A percentile compares a stretch with the other conserved stretches of the same genome.
phyloP scores from a whole-genome alignment of 1,140 invertebrate genomes.

The Lordiphosa clarofinis region DNA sequence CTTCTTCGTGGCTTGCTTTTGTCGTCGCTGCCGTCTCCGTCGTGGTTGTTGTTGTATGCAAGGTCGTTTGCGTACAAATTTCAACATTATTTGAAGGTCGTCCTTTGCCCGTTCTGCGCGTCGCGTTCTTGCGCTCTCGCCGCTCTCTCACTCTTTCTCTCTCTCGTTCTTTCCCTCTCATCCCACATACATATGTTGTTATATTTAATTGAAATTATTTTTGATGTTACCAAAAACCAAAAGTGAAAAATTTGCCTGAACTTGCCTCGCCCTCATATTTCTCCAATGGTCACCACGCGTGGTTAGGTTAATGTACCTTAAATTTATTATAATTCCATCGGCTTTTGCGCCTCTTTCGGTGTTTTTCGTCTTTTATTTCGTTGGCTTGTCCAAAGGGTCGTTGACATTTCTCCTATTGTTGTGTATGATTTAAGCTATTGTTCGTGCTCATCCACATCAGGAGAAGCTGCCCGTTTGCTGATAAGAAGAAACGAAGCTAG shows the following conservation, averaged over 20 bases:
- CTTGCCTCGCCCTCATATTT: too few species aligned
- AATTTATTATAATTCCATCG: slow-evolving; percentile 72
- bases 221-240: slow-evolving; percentile 1
- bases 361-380: slow-evolving; percentile 16
- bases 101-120: slow-evolving; percentile 68
- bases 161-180: slow-evolving; percentile 29
- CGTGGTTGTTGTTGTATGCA: slow-evolving; percentile 73
- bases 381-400: slow-evolving; percentile 42
- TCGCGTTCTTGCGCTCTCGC: slow-evolving; percentile 18
- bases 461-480: slow-evolving; percentile 1
- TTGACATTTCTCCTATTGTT: slow-evolving; percentile 70
- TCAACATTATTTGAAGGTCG: slow-evolving; percentile 80
- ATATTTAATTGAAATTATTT: slow-evolving; percentile 5
- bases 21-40: slow-evolving; percentile 23
- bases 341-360: slow-evolving; percentile 26
- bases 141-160: slow-evolving; percentile 21
- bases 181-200: slow-evolving; percentile 2
- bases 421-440: slow-evolving; percentile 40
- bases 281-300: slow-evolving; percentile 10
- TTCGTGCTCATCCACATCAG: slow-evolving; percentile 26
- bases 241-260: not conserved
- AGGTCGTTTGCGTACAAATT: slow-evolving; percentile 80
- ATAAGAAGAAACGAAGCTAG: slow-evolving; percentile 19
- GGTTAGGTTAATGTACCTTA: slow-evolving; percentile 72
- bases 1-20: slow-evolving; percentile 56